Base-by-base conservation (phyloP, 2,797 vertebrate species). In the Pseudochirops corinnae region DNA sequence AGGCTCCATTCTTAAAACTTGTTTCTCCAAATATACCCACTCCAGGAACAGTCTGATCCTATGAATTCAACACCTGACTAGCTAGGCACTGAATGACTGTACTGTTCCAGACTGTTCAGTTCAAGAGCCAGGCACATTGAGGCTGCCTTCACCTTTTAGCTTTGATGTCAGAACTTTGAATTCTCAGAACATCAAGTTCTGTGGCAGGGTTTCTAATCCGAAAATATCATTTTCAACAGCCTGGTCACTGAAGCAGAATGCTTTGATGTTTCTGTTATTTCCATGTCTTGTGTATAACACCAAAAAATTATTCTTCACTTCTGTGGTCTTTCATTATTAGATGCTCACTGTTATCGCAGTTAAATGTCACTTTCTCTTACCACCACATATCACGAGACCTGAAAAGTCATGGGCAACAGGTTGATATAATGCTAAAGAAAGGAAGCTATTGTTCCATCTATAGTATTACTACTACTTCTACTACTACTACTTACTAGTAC, bases 101-200 rank as follows among this genome's bases (percentile, higher is more conserved):
- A 56, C 1, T 57, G 46, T 94, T 92, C 55, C 5, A 74, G 11
- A 21, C 55, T 90, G 16, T 28, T 90, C 92, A 24, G 16, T 31
- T 96, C 39, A 93, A 5, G 39, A 96, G 90, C 52, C 92, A 96
- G 94, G n/a, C 26, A 46, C 39, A 91, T 94, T 39, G 14, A 94
- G 1, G 0, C 91, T 96, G 87, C 55, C 92, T 52, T 33, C 1
- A 12, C 62, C 52, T 94, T 57, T 50, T n/a, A 93, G 53, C 55
- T 93, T 94, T 92, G 56, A 56, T 87, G 57, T 6, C 92, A 29
- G 82, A 94, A 39, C 0, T 93, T 46, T 95, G 56, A 29, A 4
- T 52, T 87, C 11, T 87, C 91, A 93, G 29, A 93, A 0, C 14
- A 56, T 24, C 82, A 39, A 95, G 62, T 28, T 33, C 31, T 50